A percentile compares a stretch with the other conserved stretches of the same genome.
Conservation (phyloP, 2,888 invertebrate species). For the Dastarcus helophoroides region DNA sequence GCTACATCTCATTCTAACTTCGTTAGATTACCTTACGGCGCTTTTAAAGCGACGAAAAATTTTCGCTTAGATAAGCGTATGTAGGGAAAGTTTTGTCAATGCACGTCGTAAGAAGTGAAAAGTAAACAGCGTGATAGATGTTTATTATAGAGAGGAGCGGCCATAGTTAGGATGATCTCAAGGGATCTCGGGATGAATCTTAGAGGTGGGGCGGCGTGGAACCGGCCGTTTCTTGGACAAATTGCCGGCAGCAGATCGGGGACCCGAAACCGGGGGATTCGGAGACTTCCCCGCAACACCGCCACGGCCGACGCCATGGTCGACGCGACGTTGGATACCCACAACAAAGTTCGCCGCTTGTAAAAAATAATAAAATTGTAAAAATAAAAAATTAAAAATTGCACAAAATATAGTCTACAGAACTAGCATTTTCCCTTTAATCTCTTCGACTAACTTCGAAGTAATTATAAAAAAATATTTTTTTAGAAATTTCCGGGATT, state of each 20-base stretch:
- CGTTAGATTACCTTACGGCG: too few species aligned
- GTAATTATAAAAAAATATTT: too few species aligned
- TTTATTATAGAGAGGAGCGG: constrained; percentile 31
- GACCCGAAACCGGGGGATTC: constrained; percentile 17
- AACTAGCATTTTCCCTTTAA: too few species aligned
- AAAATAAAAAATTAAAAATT: too few species aligned
- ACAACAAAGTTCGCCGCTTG: too few species aligned
- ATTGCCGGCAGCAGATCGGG: constrained; percentile 34
- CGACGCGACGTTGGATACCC: neutral
- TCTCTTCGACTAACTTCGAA: too few species aligned
- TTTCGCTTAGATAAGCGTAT: neutral
- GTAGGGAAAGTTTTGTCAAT: constrained; percentile 1
- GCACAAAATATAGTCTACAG: too few species aligned
- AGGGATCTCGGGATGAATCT: constrained; percentile 34
- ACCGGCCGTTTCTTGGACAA: constrained; percentile 31
- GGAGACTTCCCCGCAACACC: constrained; percentile 8
- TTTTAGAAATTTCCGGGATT: too few species aligned
- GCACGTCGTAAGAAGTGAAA: constrained; percentile 20
- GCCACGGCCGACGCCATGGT: neutral
- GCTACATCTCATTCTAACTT: too few species aligned
- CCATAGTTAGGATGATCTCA: constrained; percentile 35
- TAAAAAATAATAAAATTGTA: too few species aligned
- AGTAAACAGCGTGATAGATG: constrained; percentile 37
- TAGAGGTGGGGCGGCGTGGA: constrained; percentile 31
- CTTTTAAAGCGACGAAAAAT: too few species aligned